Conservation (phyloP, 2,113 vertebrate species). For the Trichechus manatus region DNA sequence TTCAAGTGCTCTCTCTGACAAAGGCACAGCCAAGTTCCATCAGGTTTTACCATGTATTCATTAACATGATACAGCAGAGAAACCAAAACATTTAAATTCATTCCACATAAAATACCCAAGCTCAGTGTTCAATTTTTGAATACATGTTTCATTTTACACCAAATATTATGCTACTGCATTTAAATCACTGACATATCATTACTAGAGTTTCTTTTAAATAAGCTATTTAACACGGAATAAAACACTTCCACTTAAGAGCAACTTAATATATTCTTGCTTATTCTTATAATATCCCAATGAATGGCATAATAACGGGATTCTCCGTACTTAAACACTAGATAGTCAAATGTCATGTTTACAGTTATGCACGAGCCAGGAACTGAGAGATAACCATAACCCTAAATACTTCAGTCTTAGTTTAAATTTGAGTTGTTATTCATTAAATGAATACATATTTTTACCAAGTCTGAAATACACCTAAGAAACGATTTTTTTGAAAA, state of each 20-base stretch:
- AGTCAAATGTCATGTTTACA: background rate
- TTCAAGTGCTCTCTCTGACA: background rate
- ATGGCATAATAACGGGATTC: background rate
- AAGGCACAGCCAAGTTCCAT: background rate
- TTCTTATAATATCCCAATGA: slow-evolving; percentile 12
- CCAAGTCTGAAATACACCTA: background rate
- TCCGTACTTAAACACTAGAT: background rate
- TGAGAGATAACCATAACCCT: background rate
- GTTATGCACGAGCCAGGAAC: background rate
- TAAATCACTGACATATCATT: slow-evolving; percentile 21
- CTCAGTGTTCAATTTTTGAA: slow-evolving; percentile 35
- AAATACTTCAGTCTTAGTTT: background rate
- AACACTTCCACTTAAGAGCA: slow-evolving; percentile 15
- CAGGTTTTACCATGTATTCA: slow-evolving; percentile 46
- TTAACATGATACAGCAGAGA: slow-evolving; percentile 49
- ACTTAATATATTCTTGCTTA: background rate
- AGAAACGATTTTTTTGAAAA: slow-evolving; percentile 41
- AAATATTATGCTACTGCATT: slow-evolving; percentile 49
- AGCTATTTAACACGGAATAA: background rate
- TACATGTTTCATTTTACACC: slow-evolving; percentile 52
- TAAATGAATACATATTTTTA: slow-evolving; percentile 36
- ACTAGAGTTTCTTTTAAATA: slow-evolving; percentile 48
- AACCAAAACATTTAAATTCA: slow-evolving; percentile 43
- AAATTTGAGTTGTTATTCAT: background rate
- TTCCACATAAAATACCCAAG: slow-evolving; percentile 3